A percentile compares a stretch with the other conserved stretches of the same genome.
These are phyloP conservation scores for Psilopsiagon aymara DNA, from an alignment of 2,113 vertebrate genomes.

Conservation along the genomic window DNA sequence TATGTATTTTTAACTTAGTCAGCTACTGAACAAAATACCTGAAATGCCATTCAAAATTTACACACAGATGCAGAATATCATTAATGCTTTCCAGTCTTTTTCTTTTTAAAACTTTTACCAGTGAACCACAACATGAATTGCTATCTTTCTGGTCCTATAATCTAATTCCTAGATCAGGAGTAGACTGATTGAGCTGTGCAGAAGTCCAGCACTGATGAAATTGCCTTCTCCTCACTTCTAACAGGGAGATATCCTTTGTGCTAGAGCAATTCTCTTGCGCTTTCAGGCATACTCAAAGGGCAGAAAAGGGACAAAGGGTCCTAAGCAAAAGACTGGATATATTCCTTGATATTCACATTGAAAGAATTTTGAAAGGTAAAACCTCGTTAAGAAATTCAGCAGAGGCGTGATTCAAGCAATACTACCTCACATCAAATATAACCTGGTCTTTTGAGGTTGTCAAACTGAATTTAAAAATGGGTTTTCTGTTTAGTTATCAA, in stretches of 20 bases:
- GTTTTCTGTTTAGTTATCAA: slow-evolving; percentile 8
- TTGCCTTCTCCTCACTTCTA: neutral
- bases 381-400: neutral
- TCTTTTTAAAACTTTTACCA: neutral
- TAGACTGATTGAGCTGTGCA: neutral
- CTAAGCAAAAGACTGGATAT: neutral
- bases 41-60: neutral
- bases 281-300: neutral
- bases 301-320: neutral
- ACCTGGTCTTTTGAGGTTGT: slow-evolving; percentile 26
- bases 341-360: neutral
- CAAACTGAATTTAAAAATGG: slow-evolving; percentile 47
- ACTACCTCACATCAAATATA: slow-evolving; percentile 32
- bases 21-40: neutral
- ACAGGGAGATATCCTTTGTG: neutral
- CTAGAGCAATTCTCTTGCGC: neutral
- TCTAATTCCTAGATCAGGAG: neutral
- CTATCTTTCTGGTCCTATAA: neutral
- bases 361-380: slow-evolving; percentile 18
- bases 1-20: neutral
- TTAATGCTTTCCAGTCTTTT: neutral
- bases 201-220: neutral
- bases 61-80: neutral
- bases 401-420: neutral
- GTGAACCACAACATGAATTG: neutral